These are phyloP conservation scores for Percopsis omiscomaycus DNA, from an alignment of 2,797 vertebrate species.

Conservation along the genomic window DNA sequence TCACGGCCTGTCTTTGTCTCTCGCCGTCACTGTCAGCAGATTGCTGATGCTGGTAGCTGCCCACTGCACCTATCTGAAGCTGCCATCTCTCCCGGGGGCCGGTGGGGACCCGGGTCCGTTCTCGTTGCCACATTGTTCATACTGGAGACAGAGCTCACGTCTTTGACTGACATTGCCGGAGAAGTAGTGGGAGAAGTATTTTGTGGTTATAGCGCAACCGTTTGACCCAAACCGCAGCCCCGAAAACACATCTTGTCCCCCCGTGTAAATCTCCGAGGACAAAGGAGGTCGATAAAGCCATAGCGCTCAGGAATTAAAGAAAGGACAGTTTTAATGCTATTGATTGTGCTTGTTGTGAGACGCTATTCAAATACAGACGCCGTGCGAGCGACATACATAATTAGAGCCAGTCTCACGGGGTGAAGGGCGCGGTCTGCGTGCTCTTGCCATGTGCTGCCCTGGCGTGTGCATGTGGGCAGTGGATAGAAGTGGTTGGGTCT, in stretches of 20 bases:
- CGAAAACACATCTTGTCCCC: conserved; percentile 23
- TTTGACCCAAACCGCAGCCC: conserved; percentile 27
- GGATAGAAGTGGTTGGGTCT: conserved; percentile 39
- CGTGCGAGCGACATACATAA: conserved; percentile 45
- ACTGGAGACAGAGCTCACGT: conserved; percentile 36
- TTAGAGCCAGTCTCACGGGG: conserved; percentile 25
- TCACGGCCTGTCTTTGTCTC: conserved; percentile 69
- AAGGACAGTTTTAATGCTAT: conserved; percentile 52
- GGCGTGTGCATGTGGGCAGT: conserved; percentile 54
- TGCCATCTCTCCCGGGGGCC: conserved; percentile 40
- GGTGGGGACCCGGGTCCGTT: conserved; percentile 2
- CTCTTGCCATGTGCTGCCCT: conserved; percentile 46
- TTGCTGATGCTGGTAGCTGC: conserved; percentile 60
- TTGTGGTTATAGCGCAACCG: conserved; percentile 38
- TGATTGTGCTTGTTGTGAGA: conserved; percentile 54
- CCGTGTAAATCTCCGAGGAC: conserved; percentile 33
- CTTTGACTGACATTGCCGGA: conserved; percentile 42
- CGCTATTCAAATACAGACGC: conserved; percentile 54
- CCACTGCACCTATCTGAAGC: conserved; percentile 50
- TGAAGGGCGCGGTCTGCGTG: conserved; percentile 59
- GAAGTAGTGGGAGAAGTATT: conserved; percentile 32
- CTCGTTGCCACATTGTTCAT: conserved; percentile 41
- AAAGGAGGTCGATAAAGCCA: conserved; percentile 55
- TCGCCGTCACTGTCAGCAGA: conserved; percentile 70
- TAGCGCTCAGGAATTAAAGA: conserved; percentile 53